Evolutionary conservation across 1,140 invertebrate species (phyloP).

Genomic region (Brachionus rotundiformis): DNA sequence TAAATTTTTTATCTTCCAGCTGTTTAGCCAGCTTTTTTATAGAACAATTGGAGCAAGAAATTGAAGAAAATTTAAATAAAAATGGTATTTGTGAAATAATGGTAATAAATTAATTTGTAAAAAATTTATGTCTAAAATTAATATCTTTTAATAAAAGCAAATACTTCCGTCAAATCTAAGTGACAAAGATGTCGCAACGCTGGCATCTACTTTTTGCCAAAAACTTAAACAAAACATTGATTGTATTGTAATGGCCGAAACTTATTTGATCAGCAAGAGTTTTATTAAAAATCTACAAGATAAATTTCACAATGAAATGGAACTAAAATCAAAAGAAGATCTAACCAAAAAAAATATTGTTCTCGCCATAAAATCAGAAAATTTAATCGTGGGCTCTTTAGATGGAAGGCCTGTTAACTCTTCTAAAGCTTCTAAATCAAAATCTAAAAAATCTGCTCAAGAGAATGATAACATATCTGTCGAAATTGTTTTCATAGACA

Average conservation of each 20-base stretch:
- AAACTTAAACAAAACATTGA: constrained; percentile 13
- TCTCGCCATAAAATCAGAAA: constrained; percentile 30
- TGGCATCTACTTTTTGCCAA: background rate
- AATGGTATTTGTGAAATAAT: constrained; percentile 77
- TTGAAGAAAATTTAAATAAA: constrained; percentile 78
- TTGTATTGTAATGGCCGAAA: constrained; percentile 15
- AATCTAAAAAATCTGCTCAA: constrained; percentile 40
- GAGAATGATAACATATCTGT: background rate
- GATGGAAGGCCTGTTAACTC: background rate
- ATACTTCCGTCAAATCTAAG: background rate
- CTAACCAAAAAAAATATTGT: constrained; percentile 5
- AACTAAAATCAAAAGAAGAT: constrained; percentile 28
- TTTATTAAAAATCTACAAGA: background rate
- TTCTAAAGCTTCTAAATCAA: constrained; percentile 6
- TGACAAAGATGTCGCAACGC: background rate
- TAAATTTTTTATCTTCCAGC: constrained; percentile 54
- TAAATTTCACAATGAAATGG: constrained; percentile 42
- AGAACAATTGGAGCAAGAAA: constrained; percentile 76
- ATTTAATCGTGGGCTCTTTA: background rate
- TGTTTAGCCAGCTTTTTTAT: constrained; percentile 72
- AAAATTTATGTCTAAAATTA: constrained; percentile 47
- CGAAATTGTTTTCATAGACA: constrained; percentile 32
- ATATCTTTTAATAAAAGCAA: constrained; percentile 54
- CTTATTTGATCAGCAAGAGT: constrained; percentile 37
- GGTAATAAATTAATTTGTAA: constrained; percentile 58